Evolutionary conservation across 2,888 invertebrate genomes (phyloP).

Genomic region (Lamellibrachia columna): DNA sequence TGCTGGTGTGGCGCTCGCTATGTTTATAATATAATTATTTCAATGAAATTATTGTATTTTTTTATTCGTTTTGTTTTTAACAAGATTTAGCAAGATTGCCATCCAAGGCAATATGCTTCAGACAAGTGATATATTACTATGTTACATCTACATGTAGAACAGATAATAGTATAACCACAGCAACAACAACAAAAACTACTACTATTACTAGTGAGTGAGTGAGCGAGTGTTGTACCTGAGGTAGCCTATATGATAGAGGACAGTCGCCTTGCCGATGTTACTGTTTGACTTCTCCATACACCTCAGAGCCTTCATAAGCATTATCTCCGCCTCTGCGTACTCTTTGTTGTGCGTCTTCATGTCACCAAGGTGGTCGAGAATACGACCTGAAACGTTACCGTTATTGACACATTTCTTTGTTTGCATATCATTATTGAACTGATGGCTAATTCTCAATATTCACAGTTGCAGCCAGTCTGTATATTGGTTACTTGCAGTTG

Average conservation of each 20-base stretch:
- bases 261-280: slow-evolving; percentile 44
- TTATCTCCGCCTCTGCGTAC: slow-evolving; percentile 50
- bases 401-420: neutral
- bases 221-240: slow-evolving; percentile 44
- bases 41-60: neutral
- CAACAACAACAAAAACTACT: neutral
- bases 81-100: neutral
- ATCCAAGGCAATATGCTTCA: neutral
- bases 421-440: neutral
- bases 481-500: too few species aligned
- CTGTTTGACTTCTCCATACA: slow-evolving; percentile 46
- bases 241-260: slow-evolving; percentile 49
- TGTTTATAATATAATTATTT: too few species aligned
- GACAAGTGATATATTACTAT: neutral
- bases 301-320: slow-evolving; percentile 51
- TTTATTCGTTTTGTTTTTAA: neutral
- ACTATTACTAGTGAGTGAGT: neutral
- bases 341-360: slow-evolving; percentile 46
- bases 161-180: neutral
- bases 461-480: too few species aligned
- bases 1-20: neutral
- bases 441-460: too few species aligned
- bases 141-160: neutral
- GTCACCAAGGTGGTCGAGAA: slow-evolving; percentile 51
- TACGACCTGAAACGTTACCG: slow-evolving; percentile 44